A percentile compares a stretch with the other conserved stretches of the same genome.
Conservation (phyloP, 1,140 invertebrate species). For the Drosophila baimaii region DNA sequence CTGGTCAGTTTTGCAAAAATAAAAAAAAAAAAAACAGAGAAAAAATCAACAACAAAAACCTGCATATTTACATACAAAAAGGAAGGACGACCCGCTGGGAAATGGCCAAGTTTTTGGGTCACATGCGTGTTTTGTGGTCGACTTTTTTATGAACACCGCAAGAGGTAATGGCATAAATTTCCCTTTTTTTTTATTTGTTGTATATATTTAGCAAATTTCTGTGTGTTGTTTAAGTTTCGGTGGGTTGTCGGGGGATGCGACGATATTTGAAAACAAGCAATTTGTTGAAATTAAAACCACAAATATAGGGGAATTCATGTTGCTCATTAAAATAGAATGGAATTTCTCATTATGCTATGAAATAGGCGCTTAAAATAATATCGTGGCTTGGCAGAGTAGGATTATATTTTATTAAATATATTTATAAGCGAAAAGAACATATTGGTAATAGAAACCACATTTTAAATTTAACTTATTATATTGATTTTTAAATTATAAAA, state of each 20-base stretch:
- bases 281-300: conserved; percentile 41
- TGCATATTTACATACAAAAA: conserved; percentile 41
- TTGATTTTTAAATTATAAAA: background rate
- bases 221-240: conserved; percentile 13
- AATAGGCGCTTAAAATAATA: background rate
- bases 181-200: conserved; percentile 40
- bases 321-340: conserved; percentile 6
- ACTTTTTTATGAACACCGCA: conserved; percentile 44
- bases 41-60: too few relatives aligned
- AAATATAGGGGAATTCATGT: conserved; percentile 23
- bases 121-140: conserved; percentile 45
- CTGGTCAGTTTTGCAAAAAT: conserved; percentile 33
- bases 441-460: background rate
- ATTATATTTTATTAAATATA: background rate
- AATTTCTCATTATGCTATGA: background rate
- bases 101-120: conserved; percentile 48
- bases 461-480: background rate
- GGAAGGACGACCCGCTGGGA: conserved; percentile 28
- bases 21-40: conserved; percentile 25
- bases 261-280: conserved; percentile 14
- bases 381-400: background rate
- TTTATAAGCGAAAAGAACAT: background rate
- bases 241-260: background rate
- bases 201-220: conserved; percentile 18
- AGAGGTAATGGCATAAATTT: conserved; percentile 52